phyloP scores from a whole-genome alignment of 2,113 vertebrate species.

The Polypterus bichir region DNA sequence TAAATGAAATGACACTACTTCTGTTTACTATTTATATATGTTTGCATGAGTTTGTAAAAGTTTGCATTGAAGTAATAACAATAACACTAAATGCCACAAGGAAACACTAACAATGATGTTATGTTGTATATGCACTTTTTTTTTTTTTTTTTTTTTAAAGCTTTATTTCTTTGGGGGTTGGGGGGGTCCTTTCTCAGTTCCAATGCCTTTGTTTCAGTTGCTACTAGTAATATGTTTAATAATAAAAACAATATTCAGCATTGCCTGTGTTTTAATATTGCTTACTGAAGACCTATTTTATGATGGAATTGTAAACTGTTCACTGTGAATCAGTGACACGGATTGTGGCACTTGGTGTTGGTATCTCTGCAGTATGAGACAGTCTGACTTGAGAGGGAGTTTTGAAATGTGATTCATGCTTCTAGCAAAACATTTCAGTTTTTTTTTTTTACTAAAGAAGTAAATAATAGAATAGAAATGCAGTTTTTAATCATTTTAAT shows the following conservation, averaged over 20 bases:
- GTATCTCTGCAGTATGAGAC: too few relatives aligned
- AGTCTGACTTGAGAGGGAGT: too few relatives aligned
- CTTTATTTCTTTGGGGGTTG: conserved; percentile 12
- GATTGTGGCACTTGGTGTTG: too few relatives aligned
- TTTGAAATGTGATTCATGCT: too few relatives aligned
- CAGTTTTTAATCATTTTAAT: too few relatives aligned
- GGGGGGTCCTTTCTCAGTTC: conserved; percentile 8
- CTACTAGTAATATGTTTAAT: conserved; percentile 14
- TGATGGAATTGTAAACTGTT: too few relatives aligned
- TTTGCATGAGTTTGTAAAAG: conserved; percentile 18
- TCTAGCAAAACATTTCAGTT: too few relatives aligned
- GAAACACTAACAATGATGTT: conserved; percentile 10
- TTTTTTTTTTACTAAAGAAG: too few relatives aligned
- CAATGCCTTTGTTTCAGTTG: conserved; percentile 12
- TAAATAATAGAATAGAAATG: too few relatives aligned
- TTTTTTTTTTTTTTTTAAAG: background rate
- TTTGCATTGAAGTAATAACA: conserved; percentile 13
- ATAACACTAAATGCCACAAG: background rate
- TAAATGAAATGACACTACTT: background rate
- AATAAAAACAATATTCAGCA: conserved; percentile 5
- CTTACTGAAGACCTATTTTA: background rate
- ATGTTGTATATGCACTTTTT: conserved; percentile 2
- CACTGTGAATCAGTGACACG: too few relatives aligned
- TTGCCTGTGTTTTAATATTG: conserved; percentile 3
- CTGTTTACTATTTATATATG: conserved; percentile 5